These are phyloP conservation scores for Ataeniobius toweri DNA, from an alignment of 2,797 vertebrate species.

Conservation along the genomic window DNA sequence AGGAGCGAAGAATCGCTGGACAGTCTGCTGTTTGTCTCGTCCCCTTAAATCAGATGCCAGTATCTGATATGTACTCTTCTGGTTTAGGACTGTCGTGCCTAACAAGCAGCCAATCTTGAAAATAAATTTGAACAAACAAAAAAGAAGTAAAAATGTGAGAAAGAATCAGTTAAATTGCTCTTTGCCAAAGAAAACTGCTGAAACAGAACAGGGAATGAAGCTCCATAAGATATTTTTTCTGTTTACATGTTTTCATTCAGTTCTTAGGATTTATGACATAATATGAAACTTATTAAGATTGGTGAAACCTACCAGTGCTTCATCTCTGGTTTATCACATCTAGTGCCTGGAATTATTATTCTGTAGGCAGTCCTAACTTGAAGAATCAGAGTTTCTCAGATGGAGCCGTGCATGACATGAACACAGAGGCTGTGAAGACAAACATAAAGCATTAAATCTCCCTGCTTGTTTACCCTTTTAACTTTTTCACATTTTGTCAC, in stretches of 20 bases:
- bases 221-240: not conserved
- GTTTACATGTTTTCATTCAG: not conserved
- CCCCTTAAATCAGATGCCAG: slow-evolving; percentile 28
- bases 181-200: not conserved
- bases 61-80: slow-evolving; percentile 28
- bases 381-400: slow-evolving; percentile 5
- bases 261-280: not conserved
- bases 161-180: not conserved
- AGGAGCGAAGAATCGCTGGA: slow-evolving; percentile 17
- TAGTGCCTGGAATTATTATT: slow-evolving; percentile 8
- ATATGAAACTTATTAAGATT: not conserved
- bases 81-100: slow-evolving; percentile 8
- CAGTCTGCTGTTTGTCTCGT: slow-evolving; percentile 28
- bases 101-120: slow-evolving; percentile 35
- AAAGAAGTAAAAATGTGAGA: slow-evolving; percentile 27
- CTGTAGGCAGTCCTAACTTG: slow-evolving; percentile 11
- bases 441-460: slow-evolving; percentile 13
- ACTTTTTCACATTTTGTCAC: not conserved
- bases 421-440: slow-evolving; percentile 28
- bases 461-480: not conserved
- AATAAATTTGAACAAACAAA: slow-evolving; percentile 43
- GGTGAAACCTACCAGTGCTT: slow-evolving; percentile 41
- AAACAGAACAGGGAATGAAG: not conserved
- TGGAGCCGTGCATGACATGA: not conserved
- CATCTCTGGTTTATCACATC: slow-evolving; percentile 7